These are phyloP conservation scores for Rhinophrynus dorsalis DNA, from an alignment of 2,797 vertebrate genomes.

Conservation along the genomic window DNA sequence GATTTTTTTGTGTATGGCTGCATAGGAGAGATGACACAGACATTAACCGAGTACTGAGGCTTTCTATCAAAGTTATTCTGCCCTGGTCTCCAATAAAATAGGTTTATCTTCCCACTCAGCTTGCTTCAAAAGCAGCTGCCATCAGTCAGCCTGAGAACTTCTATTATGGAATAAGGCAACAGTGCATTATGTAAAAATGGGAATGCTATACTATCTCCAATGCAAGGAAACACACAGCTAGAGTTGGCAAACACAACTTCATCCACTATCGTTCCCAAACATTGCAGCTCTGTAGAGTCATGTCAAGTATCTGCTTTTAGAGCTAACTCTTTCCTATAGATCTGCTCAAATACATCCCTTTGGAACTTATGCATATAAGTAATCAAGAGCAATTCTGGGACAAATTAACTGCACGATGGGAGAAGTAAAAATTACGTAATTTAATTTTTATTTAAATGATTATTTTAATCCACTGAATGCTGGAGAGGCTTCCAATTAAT, in stretches of 20 bases:
- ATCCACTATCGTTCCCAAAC: background rate
- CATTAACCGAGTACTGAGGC: conserved; percentile 12
- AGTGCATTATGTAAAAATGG: conserved; percentile 12
- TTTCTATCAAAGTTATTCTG: conserved; percentile 31
- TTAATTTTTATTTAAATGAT: too few relatives aligned
- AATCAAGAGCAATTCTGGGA: too few relatives aligned
- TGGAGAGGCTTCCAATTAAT: too few relatives aligned
- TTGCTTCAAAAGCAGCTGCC: conserved; percentile 14
- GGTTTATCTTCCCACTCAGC: conserved; percentile 32
- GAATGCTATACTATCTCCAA: background rate
- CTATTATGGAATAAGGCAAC: conserved; percentile 4
- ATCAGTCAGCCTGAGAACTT: conserved; percentile 14
- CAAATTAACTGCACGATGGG: too few relatives aligned
- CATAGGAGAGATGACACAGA: conserved; percentile 27
- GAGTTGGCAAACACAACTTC: background rate
- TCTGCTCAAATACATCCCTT: too few relatives aligned
- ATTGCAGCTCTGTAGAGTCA: background rate
- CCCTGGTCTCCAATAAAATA: conserved; percentile 20
- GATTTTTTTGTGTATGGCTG: conserved; percentile 35
- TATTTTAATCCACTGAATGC: too few relatives aligned
- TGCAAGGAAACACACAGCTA: too few relatives aligned
- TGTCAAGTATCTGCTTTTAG: background rate
- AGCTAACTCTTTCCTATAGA: too few relatives aligned
- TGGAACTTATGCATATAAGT: too few relatives aligned
- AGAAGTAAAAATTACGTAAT: too few relatives aligned